These are phyloP conservation scores for Neoniphon sammara DNA, from an alignment of 2,797 vertebrate species.

Conservation along the genomic window DNA sequence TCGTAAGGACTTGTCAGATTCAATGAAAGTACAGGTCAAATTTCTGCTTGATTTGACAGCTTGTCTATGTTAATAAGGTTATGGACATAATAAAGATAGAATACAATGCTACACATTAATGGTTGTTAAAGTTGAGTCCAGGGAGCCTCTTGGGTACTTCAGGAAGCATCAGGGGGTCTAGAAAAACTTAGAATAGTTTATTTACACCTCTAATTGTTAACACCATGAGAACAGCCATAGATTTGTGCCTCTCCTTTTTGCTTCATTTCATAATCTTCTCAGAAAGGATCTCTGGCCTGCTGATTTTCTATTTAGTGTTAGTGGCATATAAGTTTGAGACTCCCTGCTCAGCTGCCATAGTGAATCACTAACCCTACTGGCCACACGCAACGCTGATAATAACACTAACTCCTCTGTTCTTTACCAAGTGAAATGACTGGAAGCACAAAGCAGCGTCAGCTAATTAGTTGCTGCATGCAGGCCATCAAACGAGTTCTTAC, in stretches of 20 bases:
- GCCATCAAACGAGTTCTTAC: background rate
- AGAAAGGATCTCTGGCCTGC: background rate
- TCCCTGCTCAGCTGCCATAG: background rate
- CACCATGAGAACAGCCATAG: too few species aligned
- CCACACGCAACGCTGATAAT: background rate
- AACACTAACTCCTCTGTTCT: background rate
- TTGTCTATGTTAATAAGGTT: constrained; percentile 26
- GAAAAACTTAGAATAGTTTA: too few species aligned
- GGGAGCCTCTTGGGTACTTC: too few species aligned
- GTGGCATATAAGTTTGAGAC: background rate
- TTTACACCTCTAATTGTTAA: too few species aligned
- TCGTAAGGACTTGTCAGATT: constrained; percentile 32
- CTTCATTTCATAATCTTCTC: background rate
- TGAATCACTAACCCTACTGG: background rate
- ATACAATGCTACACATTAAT: background rate
- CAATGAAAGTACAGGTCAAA: constrained; percentile 22
- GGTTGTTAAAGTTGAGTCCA: too few species aligned
- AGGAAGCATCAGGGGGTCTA: too few species aligned
- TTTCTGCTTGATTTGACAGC: constrained; percentile 10
- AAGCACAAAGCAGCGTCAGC: background rate
- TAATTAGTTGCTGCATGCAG: background rate
- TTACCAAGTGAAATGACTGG: background rate
- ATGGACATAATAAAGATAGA: constrained; percentile 18
- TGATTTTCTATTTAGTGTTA: background rate
- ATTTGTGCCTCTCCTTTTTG: too few species aligned